Percentiles rank a stretch among this genome's conserved stretches.
Evolutionary conservation across 2,888 invertebrate species (phyloP).

Genomic region (Synergus umbraculus): DNA sequence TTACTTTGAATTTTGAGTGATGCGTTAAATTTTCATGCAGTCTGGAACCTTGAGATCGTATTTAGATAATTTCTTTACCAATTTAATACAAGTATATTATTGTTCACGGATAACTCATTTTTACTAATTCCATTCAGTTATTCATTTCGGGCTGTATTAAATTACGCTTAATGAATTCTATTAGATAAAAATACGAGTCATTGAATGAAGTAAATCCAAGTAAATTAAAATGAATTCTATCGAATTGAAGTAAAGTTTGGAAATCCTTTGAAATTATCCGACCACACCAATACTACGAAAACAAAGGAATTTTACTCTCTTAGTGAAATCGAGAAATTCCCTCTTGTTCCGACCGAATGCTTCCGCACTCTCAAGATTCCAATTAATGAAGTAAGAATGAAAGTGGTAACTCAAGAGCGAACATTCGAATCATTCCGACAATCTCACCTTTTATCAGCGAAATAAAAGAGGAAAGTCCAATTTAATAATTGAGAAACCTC

Average conservation of each 20-base stretch:
- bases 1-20: constrained; percentile 45
- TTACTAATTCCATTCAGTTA: no score
- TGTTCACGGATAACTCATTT: neutral
- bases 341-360: neutral
- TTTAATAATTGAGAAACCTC: neutral
- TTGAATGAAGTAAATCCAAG: no score
- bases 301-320: neutral
- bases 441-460: neutral
- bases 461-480: neutral
- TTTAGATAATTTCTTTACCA: neutral
- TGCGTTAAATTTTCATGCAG: constrained; percentile 16
- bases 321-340: neutral
- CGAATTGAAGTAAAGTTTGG: no score
- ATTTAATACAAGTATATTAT: neutral
- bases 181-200: no score
- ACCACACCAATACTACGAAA: neutral
- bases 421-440: constrained; percentile 14
- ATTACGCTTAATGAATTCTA: no score
- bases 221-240: no score
- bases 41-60: constrained; percentile 24
- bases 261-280: no score
- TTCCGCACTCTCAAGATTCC: constrained; percentile 12
- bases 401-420: constrained; percentile 12
- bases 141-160: no score
- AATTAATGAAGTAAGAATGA: constrained; percentile 11